Evolutionary conservation across 2,888 invertebrate genomes (phyloP), one percentile per base, ranked within the genome.

Genomic region (Vesta saturnalis): DNA sequence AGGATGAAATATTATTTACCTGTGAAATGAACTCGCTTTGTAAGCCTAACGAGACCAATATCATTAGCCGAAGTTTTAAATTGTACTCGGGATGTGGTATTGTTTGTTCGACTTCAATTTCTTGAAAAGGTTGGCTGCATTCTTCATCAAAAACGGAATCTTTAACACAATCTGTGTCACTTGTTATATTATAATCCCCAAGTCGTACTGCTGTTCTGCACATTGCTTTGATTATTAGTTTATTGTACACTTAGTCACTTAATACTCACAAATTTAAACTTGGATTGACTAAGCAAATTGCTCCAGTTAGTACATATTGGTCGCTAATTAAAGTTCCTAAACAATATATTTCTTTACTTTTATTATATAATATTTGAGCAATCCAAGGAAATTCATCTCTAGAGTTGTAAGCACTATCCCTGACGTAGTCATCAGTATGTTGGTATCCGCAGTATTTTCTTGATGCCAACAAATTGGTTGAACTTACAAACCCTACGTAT

Each of bases 101-200:
- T 23, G 19, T 5, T 10, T 55, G 21, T 56, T 62, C 55, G 1
- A 46, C 6, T 15, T 46, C 5, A 55, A 55, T 12, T 22, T 39
- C 43, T 23, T n/a, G 10, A 4, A 55, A 43, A 6, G 18, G n/a
- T 23, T 62, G 55, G 6, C 55, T 39, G 30, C 62, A 62, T 56
- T 56, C 56, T 0, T 4, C 19, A 4, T 43, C 4, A 18, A 18
- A 18, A 5, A 1, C 8, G 8, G 15, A 4, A 15, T 49, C 8
- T 16, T 49, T 18, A 18, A 49, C 15, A 15, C 47, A 49, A 49
- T 49, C 47, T 5, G 3, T 18, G 3, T 49, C 47, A 8, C 5
- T 49, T 18, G 6, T 49, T 15, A 49, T 15, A 18, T 49, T 49
- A 8, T 30, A 49, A 18, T 3, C 15, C 18, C 4, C 47, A 18